These are phyloP conservation scores for Carlito syrichta DNA, from an alignment of 2,113 vertebrate species.

Conservation along the genomic window DNA sequence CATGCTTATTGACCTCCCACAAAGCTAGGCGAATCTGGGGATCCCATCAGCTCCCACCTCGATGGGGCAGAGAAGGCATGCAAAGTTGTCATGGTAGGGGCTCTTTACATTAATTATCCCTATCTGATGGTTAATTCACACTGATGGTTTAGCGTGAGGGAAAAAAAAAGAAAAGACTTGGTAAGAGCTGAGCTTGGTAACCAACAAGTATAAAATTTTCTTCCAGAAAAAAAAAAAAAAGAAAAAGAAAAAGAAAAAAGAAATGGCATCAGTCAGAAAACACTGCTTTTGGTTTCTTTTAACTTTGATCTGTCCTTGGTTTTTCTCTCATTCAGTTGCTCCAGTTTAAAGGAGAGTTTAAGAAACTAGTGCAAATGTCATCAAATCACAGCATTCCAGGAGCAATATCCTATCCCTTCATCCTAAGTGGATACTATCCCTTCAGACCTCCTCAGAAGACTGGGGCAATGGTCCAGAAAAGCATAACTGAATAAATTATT, in stretches of 20 bases:
- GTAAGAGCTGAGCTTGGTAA: background rate
- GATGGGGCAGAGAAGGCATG: background rate
- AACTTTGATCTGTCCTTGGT: constrained; percentile 80
- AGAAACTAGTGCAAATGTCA: constrained; percentile 86
- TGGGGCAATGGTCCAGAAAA: constrained; percentile 76
- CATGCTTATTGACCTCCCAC: background rate
- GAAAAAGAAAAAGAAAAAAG: constrained; percentile 45
- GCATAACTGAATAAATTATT: constrained; percentile 70
- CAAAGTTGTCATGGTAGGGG: background rate
- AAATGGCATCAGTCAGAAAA: constrained; percentile 74
- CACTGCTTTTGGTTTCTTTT: constrained; percentile 80
- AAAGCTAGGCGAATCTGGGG: background rate
- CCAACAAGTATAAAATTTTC: constrained; percentile 59
- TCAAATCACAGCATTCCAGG: constrained; percentile 84
- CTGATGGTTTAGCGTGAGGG: constrained; percentile 28
- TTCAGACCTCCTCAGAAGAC: constrained; percentile 77
- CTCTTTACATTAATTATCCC: background rate
- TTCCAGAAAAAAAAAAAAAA: constrained; percentile 52
- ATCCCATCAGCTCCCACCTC: background rate
- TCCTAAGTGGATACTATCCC: constrained; percentile 64
- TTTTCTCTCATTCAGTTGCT: constrained; percentile 81
- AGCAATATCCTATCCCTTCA: constrained; percentile 78
- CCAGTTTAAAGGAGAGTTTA: constrained; percentile 82
- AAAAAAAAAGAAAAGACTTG: constrained; percentile 62
- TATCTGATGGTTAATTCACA: background rate